Conservation (phyloP, 2,888 invertebrate species). For the Drosophila lutescens region DNA sequence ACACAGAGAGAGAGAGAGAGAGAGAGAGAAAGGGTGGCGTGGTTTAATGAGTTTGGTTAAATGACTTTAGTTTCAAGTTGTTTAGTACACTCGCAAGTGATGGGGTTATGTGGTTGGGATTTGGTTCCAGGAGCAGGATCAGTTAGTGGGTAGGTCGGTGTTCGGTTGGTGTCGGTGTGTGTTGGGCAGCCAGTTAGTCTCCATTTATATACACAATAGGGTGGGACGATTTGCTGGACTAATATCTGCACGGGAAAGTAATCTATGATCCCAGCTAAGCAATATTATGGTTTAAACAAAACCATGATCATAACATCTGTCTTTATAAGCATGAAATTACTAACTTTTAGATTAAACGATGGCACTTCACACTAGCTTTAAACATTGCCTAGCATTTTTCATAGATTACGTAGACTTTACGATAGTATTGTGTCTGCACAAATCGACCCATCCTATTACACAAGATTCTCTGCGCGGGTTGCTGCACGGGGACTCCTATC, state of each 20-base stretch:
- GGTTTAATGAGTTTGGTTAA: conserved; percentile 68
- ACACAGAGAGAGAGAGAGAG: conserved; percentile 55
- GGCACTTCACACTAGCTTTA: too few species aligned
- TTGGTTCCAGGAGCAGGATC: conserved; percentile 48
- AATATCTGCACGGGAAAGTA: not conserved
- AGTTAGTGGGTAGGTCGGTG: conserved; percentile 54
- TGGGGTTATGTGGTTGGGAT: conserved; percentile 34
- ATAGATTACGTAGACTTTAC: not conserved
- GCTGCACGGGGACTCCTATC: conserved; percentile 33
- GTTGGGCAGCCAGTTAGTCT: conserved; percentile 61
- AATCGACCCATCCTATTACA: conserved; percentile 19
- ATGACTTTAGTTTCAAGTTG: conserved; percentile 69
- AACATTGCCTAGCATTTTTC: not conserved
- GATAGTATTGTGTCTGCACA: not conserved
- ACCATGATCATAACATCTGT: too few species aligned
- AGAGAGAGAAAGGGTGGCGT: conserved; percentile 57
- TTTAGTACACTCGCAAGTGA: conserved; percentile 75
- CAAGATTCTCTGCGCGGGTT: conserved; percentile 23
- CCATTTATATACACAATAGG: conserved; percentile 55
- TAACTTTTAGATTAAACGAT: too few species aligned
- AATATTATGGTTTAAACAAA: not conserved
- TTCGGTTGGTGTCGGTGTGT: conserved; percentile 57
- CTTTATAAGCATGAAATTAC: too few species aligned
- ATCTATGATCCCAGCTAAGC: not conserved
- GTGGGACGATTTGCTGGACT: conserved; percentile 24